Evolutionary conservation across 1,140 invertebrate genomes (phyloP), one percentile per base, ranked within the genome.

Genomic region (Drosophila neocordata): DNA sequence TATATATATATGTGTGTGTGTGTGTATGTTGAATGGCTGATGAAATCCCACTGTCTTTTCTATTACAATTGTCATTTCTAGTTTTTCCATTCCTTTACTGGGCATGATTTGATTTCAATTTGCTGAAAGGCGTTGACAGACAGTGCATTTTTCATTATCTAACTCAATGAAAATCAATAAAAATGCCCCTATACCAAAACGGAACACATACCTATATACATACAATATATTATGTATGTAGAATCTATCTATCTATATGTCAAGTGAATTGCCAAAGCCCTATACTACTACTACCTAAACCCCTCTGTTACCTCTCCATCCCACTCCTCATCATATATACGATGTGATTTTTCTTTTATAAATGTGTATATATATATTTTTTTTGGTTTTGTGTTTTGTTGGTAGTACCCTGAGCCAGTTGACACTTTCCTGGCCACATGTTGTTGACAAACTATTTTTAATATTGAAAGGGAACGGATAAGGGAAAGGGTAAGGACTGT

Each of bases 391-490:
- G n/a, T 35, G 37, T 68, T 56, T 31, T 31, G 27, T 31, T 31
- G 27, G 27, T 31, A 31, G 27, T 62, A 66, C 59, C 64, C 64
- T 57, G 31, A 37, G 71, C 71, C 22, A 76, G 66, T 79, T 83
- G 79, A 79, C 76, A 76, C 76, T 83, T 83, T 84, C 15, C 75
- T 69, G 76, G 65, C 79, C 80, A 84, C 62, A 48, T 48, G 80
- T 75, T 83, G 76, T 83, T 83, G 80, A 73, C 80, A 76, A 83
- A 84, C 80, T 83, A 79, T 83, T 84, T 83, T 79, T 84, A 79
- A 79, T 84, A 83, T 79, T 84, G 76, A 79, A 72, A 62, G 65
- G 72, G 58, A 55, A 65, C 57, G 73, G 71, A 60, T 62, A n/a
- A 38, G 12, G 18, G 34, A 18, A 22, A 9, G 15, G 61, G 48